Evolutionary conservation across 2,797 vertebrate species (phyloP), one percentile per base, ranked within the genome.

Genomic region (Leucoraja ocellata): DNA sequence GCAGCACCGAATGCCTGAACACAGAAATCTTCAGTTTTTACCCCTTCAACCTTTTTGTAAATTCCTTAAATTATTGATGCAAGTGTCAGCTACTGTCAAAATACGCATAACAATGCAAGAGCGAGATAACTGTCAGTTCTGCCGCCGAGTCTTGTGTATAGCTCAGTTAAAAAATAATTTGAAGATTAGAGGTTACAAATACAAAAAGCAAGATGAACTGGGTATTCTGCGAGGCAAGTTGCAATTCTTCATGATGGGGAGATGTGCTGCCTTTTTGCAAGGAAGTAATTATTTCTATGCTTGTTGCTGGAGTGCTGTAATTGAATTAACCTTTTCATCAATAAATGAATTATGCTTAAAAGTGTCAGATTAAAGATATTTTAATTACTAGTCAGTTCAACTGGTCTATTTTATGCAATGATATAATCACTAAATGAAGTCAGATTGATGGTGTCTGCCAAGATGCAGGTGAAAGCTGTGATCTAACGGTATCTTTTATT

Each of bases 1-100:
- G 95, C 95, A 94, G 95, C 94, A 83, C 94, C 95, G 94, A 95
- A 95, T 96, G 95, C 96, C 93, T 93, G 94, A 94, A 93, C 94
- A 93, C 95, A 95, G 95, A 74, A 91, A 91, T 36, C 71, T 74
- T 8, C 36, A 39, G 68, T 71, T 92, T 92, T 92, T 92, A 92
- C 71, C 71, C 76, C 36, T 92, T 92, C 90, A 76, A 92, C 90
- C 90, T 92, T 92, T 92, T 76, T 92, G 90, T 92, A 92, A 92
- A 92, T 92, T 92, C 90, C 36, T 74, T 92, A 92, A 92, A 92
- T 92, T 92, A 92, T 92, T 92, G 90, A 92, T 92, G 90, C 46
- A 76, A 76, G 90, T 92, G 90, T 92, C 90, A 92, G 90, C 90
- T 74, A 76, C 90, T 92, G 90, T 92, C 90, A 92, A 92, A 92